These are phyloP conservation scores for Rhincodon typus DNA, from an alignment of 2,797 vertebrate species.

Conservation along the genomic window DNA sequence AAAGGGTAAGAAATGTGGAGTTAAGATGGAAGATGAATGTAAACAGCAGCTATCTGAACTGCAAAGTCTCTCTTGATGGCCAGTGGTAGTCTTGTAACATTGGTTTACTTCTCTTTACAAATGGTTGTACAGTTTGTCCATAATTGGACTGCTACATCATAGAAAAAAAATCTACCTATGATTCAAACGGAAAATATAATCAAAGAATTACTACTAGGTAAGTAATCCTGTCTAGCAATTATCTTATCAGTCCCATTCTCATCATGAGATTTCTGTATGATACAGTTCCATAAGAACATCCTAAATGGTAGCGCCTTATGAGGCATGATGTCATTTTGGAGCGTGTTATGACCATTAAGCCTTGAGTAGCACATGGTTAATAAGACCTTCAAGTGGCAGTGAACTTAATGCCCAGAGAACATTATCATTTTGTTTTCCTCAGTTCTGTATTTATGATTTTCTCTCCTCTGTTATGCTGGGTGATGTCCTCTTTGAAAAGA, in stretches of 20 bases:
- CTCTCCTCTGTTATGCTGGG: not conserved
- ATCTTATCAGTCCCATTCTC: not conserved
- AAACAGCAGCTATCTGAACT: slow-evolving; percentile 21
- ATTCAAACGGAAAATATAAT: not conserved
- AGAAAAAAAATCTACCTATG: not conserved
- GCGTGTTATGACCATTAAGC: not conserved
- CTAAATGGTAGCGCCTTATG: not conserved
- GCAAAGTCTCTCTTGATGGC: slow-evolving; percentile 34
- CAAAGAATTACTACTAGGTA: not conserved
- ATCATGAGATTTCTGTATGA: not conserved
- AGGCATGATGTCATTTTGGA: not conserved
- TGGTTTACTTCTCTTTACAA: not conserved
- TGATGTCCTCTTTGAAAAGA: not conserved
- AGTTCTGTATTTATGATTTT: not conserved
- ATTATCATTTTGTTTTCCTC: not conserved
- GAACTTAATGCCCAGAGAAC: not conserved
- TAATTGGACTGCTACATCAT: not conserved
- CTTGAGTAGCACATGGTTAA: not conserved
- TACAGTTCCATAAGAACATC: not conserved
- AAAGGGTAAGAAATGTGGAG: not conserved
- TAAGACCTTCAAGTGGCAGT: not conserved
- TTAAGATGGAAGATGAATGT: slow-evolving; percentile 3
- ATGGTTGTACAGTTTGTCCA: not conserved
- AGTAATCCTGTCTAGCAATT: not conserved
- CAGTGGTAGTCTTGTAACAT: not conserved